phyloP scores from a whole-genome alignment of 2,888 invertebrate species.

The Diachrysia chrysitis region DNA sequence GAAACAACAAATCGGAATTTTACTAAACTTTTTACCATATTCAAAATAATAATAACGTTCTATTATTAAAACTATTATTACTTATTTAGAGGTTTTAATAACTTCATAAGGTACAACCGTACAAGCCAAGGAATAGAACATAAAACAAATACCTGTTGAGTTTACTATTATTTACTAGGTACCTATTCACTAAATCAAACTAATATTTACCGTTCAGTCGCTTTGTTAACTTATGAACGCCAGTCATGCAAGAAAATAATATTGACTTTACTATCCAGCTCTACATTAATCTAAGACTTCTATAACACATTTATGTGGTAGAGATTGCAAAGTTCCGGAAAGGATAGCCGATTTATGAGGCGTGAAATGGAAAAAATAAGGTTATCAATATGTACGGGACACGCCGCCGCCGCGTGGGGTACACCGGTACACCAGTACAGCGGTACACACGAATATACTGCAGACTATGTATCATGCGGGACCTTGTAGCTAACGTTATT shows the following conservation, averaged over 20 bases:
- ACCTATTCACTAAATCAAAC: neutral
- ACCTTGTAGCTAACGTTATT: neutral
- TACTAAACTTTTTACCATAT: too few species aligned
- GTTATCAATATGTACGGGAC: constrained; percentile 45
- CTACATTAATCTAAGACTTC: constrained; percentile 19
- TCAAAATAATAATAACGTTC: too few species aligned
- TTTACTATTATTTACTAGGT: too few species aligned
- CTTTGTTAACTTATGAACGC: neutral
- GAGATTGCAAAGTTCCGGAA: constrained; percentile 43
- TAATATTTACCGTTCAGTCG: too few species aligned
- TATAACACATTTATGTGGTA: constrained; percentile 50
- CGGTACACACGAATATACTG: neutral
- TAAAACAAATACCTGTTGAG: constrained; percentile 1
- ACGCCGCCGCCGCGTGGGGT: neutral
- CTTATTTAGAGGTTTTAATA: too few species aligned
- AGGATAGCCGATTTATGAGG: constrained; percentile 48
- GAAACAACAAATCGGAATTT: too few species aligned
- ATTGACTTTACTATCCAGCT: constrained; percentile 24
- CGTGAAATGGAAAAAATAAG: constrained; percentile 49
- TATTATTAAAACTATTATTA: too few species aligned
- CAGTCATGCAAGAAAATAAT: neutral
- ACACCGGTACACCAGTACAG: neutral
- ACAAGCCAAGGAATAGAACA: neutral
- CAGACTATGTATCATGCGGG: constrained; percentile 4
- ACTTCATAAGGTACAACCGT: neutral